Conservation (phyloP, 2,797 vertebrate species). For the Picus viridis region DNA sequence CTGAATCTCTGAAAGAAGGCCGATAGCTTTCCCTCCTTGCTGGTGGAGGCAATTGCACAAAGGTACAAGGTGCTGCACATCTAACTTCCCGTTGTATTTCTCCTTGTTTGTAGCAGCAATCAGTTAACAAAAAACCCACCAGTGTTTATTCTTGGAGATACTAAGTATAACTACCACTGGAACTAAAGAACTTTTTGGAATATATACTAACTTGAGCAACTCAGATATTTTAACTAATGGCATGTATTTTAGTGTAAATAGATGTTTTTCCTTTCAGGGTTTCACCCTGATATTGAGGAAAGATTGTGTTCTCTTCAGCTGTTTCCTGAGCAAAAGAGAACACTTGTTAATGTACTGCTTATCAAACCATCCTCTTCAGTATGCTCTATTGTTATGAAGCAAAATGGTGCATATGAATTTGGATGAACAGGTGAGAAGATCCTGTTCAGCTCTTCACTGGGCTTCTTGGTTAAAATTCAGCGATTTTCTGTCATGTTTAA, state of each 20-base stretch:
- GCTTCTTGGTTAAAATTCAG: not conserved
- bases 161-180: not conserved
- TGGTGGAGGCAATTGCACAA: not conserved
- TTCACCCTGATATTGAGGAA: not conserved
- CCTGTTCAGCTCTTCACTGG: not conserved
- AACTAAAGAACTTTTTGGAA: not conserved
- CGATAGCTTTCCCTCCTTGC: not conserved
- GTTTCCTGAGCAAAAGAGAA: not conserved
- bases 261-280: not conserved
- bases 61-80: not conserved
- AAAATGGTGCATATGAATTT: not conserved
- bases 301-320: not conserved
- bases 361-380: not conserved
- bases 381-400: not conserved
- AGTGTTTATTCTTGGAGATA: not conserved
- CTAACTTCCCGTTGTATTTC: not conserved
- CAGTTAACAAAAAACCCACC: not conserved
- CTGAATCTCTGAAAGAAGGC: not conserved
- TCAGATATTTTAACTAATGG: not conserved
- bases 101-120: not conserved
- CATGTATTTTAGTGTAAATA: not conserved
- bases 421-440: conserved; percentile 3
- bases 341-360: not conserved
- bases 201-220: not conserved
- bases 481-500: conserved; percentile 5